Conservation (phyloP, 2,797 vertebrate species). For the Lycodopsis pacificus region DNA sequence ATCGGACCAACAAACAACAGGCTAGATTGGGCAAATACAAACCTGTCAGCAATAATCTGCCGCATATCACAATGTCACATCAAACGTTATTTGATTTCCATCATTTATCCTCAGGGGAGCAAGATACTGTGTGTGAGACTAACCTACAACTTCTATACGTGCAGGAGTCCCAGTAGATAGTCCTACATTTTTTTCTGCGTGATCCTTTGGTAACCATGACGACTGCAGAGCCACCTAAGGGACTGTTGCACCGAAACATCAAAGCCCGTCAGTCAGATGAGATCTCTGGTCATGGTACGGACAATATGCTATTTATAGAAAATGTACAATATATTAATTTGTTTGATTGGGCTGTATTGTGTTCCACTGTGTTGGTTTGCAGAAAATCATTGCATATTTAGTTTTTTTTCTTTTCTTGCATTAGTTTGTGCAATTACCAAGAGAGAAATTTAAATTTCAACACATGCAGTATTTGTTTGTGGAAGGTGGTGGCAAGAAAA, state of each 20-base stretch:
- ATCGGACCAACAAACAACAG: not conserved
- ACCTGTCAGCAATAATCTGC: not conserved
- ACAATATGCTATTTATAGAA: not conserved
- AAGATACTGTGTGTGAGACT: not conserved
- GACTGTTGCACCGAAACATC: constrained; percentile 53
- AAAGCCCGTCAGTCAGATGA: constrained; percentile 43
- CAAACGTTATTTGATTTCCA: not conserved
- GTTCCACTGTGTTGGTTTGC: not conserved
- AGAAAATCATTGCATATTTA: not conserved
- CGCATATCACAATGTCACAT: not conserved
- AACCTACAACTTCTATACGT: constrained; percentile 6
- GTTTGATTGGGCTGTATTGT: not conserved
- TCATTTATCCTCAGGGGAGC: not conserved
- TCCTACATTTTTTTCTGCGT: not conserved
- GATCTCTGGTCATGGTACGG: constrained; percentile 62
- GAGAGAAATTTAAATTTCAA: not conserved
- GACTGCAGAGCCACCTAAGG: constrained; percentile 54
- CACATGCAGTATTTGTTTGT: not conserved
- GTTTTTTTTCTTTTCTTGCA: not conserved
- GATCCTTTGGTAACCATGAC: constrained; percentile 68
- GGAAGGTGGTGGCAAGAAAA: not conserved
- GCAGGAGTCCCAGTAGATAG: constrained; percentile 16
- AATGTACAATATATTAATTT: not conserved
- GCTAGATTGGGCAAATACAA: not conserved
- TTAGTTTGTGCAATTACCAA: not conserved